phyloP scores from a whole-genome alignment of 2,888 invertebrate genomes.

The Netelia fuscicornis region DNA sequence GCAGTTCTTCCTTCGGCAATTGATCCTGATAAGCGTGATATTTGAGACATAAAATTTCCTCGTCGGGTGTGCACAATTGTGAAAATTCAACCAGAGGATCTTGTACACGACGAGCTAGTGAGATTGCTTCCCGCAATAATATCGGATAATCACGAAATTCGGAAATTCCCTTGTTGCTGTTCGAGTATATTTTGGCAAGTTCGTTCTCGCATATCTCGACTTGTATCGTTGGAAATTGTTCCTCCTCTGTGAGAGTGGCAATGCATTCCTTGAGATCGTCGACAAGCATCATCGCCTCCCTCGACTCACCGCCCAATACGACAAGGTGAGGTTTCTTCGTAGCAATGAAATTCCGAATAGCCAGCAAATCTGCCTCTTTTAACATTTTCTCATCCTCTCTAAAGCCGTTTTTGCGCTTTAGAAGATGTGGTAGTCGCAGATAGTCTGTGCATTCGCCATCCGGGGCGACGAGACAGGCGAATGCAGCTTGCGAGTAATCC shows the following conservation, averaged over 20 bases:
- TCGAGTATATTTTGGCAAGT: slow-evolving; percentile 95
- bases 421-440: slow-evolving; percentile 93
- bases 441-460: slow-evolving; percentile 98
- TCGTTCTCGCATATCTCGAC: slow-evolving; percentile 98
- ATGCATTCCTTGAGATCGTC: slow-evolving; percentile 92
- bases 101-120: slow-evolving; percentile 95
- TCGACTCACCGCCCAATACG: slow-evolving; percentile 95
- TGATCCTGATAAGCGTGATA: slow-evolving; percentile 95
- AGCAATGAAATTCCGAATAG: slow-evolving; percentile 92
- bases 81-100: slow-evolving; percentile 98
- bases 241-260: slow-evolving; percentile 91
- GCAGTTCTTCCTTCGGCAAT: slow-evolving; percentile 92
- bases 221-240: slow-evolving; percentile 94
- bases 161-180: slow-evolving; percentile 93
- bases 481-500: slow-evolving; percentile 93
- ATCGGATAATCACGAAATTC: slow-evolving; percentile 98
- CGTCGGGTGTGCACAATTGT: slow-evolving; percentile 97
- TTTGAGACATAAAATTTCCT: slow-evolving; percentile 97
- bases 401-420: slow-evolving; percentile 92
- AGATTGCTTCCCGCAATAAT: slow-evolving; percentile 95
- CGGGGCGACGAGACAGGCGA: slow-evolving; percentile 93
- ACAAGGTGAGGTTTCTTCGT: slow-evolving; percentile 97
- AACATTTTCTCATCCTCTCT: slow-evolving; percentile 89
- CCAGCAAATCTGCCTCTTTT: slow-evolving; percentile 89
- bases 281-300: slow-evolving; percentile 93